These are phyloP conservation scores for Indicator indicator DNA, from an alignment of 2,113 vertebrate species.

Conservation along the genomic window DNA sequence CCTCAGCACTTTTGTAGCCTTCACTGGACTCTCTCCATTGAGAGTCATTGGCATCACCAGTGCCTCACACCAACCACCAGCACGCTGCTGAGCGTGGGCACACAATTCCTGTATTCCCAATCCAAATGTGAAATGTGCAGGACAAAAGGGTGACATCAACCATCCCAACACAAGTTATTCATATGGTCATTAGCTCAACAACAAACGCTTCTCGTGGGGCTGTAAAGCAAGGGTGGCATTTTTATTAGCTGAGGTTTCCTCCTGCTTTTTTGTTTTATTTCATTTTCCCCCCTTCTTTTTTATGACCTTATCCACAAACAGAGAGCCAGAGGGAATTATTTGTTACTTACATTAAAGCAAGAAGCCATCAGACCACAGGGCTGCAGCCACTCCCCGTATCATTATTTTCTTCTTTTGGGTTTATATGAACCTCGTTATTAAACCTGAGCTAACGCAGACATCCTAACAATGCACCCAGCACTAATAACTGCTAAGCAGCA, in stretches of 20 bases:
- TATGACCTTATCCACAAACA: conserved; percentile 56
- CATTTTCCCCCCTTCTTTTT: not conserved
- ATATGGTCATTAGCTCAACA: not conserved
- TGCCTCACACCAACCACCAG: not conserved
- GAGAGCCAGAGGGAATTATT: conserved; percentile 68
- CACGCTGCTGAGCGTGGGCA: not conserved
- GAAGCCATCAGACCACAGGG: conserved; percentile 44
- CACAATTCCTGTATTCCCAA: rapidly evolving
- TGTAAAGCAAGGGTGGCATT: conserved; percentile 34
- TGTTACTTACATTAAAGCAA: conserved; percentile 63
- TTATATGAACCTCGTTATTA: conserved; percentile 37
- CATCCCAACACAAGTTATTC: not conserved
- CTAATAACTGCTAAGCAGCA: conserved; percentile 46
- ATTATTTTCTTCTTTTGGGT: conserved; percentile 51
- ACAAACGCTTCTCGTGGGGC: not conserved
- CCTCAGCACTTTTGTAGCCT: too few relatives aligned
- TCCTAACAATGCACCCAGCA: conserved; percentile 1
- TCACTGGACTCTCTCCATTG: too few relatives aligned
- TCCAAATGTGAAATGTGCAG: rapidly evolving
- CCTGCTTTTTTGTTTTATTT: not conserved
- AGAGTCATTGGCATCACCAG: not conserved
- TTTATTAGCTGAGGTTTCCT: conserved; percentile 68
- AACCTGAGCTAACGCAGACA: conserved; percentile 20
- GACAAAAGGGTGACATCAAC: not conserved
- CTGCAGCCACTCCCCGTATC: conserved; percentile 28